Evolutionary conservation across 2,797 vertebrate genomes (phyloP).

Genomic region (Buphagus erythrorhynchus): DNA sequence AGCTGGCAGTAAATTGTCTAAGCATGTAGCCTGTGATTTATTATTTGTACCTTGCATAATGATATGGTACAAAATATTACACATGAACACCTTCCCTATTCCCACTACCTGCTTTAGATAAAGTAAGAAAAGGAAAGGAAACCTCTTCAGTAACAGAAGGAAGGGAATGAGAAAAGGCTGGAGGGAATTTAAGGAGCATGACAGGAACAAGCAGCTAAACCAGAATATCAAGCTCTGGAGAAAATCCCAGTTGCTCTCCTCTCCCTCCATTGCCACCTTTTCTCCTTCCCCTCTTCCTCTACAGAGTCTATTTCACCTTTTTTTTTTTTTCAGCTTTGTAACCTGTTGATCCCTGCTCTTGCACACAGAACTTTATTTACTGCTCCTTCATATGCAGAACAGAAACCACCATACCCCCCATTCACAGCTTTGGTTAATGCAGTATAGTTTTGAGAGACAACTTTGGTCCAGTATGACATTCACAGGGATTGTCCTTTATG

Average conservation of each 20-base stretch:
- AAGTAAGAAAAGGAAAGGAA: not conserved
- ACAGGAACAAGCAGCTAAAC: not conserved
- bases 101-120: not conserved
- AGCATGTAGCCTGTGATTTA: slow-evolving; percentile 24
- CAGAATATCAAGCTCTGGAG: not conserved
- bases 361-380: not conserved
- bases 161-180: not conserved
- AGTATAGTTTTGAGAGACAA: not conserved
- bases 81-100: not conserved
- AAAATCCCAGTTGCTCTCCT: not conserved
- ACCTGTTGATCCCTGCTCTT: not conserved
- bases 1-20: not conserved
- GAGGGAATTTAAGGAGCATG: not conserved
- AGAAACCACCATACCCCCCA: rapidly evolving
- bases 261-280: not conserved
- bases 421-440: not conserved
- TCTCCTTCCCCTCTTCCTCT: not conserved
- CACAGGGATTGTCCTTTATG: not conserved
- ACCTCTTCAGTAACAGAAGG: not conserved
- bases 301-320: rapidly evolving
- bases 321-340: not conserved
- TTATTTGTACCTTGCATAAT: not conserved
- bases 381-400: not conserved
- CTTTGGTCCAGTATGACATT: not conserved
- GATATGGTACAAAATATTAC: not conserved